Base-by-base conservation (phyloP, 2,797 vertebrate genomes). In the Enteromius radiatus region DNA sequence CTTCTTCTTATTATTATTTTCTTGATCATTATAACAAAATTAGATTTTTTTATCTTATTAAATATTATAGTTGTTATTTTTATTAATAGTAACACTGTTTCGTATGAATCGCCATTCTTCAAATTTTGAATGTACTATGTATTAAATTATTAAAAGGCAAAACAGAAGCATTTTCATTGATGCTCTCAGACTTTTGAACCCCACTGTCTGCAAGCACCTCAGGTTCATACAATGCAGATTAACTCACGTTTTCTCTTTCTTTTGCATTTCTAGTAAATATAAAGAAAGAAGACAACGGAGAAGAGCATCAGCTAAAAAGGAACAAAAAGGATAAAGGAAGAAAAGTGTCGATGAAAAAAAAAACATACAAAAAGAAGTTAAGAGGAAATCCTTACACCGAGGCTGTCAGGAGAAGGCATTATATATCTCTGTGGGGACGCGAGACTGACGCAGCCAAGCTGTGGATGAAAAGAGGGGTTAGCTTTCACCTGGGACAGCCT, bases 251-350 rank as follows among this genome's bases (percentile, higher is more conserved):
- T 69, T 88, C 88, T 88, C 77, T 89, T 86, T 91, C 79, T 92
- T 91, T 86, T 93, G 73, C 91, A 75, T 91, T 91, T 88, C 75
- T 90, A 94, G 93, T 94, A 94, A 94, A 93, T 91, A 89, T 92
- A 89, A 93, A 76, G 90, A 90, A 90, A 88, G 84, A 88, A 82
- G 87, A 88, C 88, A 86, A 88, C 87, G 87, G 87, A 89, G 88
- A 90, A 86, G 93, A 93, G 93, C 87, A 88, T 91, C 93, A 85
- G 74, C 90, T 87, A 89, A 87, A 92, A 90, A 90, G 90, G 86
- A 89, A 88, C 89, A 90, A 87, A 88, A 89, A 87, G 81, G 81
- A 76, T 76, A 78, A 87, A 85, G 76, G 80, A 86, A 85, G 87
- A 84, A 87, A 89, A 88, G 76, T 80, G 71, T 89, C 87, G 78